Percentiles rank a stretch among this genome's conserved stretches.
These are phyloP conservation scores for Isoperla grammatica DNA, from an alignment of 2,888 invertebrate species.

Conservation along the genomic window DNA sequence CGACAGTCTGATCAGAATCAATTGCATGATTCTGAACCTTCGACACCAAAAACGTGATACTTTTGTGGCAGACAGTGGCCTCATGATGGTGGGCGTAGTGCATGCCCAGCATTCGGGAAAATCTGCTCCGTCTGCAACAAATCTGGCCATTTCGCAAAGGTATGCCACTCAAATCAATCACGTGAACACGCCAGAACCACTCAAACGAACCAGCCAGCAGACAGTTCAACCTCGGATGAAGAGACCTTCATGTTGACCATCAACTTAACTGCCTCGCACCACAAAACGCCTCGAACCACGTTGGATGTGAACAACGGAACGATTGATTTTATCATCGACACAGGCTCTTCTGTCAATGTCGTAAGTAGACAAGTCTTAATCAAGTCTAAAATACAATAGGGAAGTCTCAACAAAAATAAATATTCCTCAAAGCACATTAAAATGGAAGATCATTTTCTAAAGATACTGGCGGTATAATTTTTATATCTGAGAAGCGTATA, in stretches of 20 bases:
- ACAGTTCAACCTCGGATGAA: neutral
- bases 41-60: neutral
- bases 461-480: too few relatives aligned
- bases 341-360: neutral
- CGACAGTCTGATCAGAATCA: too few relatives aligned
- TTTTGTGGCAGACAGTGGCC: conserved; percentile 1
- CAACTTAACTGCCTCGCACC: neutral
- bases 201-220: too few relatives aligned
- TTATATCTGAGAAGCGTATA: too few relatives aligned
- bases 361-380: neutral
- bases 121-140: neutral
- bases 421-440: too few relatives aligned
- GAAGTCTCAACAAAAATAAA: too few relatives aligned
- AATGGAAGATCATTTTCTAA: too few relatives aligned
- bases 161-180: neutral
- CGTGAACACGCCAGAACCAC: neutral
- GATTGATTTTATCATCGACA: neutral
- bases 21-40: too few relatives aligned
- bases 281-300: neutral
- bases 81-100: neutral
- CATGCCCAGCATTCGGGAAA: neutral
- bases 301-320: neutral
- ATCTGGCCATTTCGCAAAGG: neutral
- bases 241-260: neutral
- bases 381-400: neutral